A percentile compares a stretch with the other conserved stretches of the same genome.
These are phyloP conservation scores for Octonoba sinensis DNA, from an alignment of 2,888 invertebrate species.

Conservation along the genomic window DNA sequence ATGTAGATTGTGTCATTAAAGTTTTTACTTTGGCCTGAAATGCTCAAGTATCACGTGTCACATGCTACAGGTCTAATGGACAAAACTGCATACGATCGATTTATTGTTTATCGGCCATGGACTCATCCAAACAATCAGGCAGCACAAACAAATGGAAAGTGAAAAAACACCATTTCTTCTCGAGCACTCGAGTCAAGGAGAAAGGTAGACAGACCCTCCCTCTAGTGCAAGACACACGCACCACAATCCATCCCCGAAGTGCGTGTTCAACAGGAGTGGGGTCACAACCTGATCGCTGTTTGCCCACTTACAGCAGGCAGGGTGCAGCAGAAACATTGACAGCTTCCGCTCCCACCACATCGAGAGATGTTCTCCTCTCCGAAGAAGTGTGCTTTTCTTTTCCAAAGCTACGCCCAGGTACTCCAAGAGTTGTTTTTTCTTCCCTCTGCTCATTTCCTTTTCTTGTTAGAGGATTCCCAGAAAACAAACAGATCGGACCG, in stretches of 20 bases:
- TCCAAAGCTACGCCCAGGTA: not conserved
- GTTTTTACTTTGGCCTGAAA: no score
- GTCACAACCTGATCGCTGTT: constrained; percentile 16
- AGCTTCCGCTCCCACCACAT: constrained; percentile 29
- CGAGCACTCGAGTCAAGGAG: not conserved
- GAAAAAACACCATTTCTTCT: no score
- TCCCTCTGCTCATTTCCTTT: not conserved
- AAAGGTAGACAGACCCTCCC: constrained; percentile 16
- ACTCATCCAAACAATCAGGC: no score
- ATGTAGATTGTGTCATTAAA: no score
- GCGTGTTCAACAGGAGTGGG: constrained; percentile 28
- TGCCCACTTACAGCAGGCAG: constrained; percentile 24
- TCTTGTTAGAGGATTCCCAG: constrained; percentile 3
- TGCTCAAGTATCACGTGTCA: no score
- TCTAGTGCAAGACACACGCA: constrained; percentile 8
- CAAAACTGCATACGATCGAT: no score
- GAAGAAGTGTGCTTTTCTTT: not conserved
- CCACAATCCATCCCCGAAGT: constrained; percentile 3
- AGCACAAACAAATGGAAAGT: no score
- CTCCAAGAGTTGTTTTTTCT: constrained; percentile 20
- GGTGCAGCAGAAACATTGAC: constrained; percentile 14
- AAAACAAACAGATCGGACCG: constrained; percentile 36
- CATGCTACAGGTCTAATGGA: no score
- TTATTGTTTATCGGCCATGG: no score
- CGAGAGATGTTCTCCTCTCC: no score